Evolutionary conservation across 53 echinoderm and acorn worm genomes (phyloP), one percentile per base, ranked within the genome.

Genomic region (Stichopus horrens): DNA sequence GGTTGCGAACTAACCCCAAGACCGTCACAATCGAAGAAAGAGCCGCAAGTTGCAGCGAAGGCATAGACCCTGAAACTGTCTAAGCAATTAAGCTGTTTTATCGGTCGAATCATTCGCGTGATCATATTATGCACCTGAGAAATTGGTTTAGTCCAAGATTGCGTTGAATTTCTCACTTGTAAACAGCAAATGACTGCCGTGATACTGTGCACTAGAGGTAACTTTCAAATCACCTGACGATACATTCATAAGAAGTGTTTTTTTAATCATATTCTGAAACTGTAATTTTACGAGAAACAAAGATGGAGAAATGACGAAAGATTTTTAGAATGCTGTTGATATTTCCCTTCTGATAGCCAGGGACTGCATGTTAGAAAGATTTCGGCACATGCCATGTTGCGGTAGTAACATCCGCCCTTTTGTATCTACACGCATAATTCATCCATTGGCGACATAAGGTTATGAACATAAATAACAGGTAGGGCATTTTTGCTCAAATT

Each of bases 1-100:
- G 85, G 85, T 85, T 85, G 85, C 66, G 67, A 63, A 85, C 85
- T 85, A 51, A 67, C 85, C 67, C 23, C 67, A 52, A 67, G 85
- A 85, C 67, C 67, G 21, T 23, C 53, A 53, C 85, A 85, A 85
- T 85, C 66, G 66, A 85, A 85, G 58, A 52, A 37, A 37, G 37
- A 37, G 37, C 67, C 53, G 63, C 23, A 65, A 51, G 85, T 85
- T 85, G 55, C 65, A 59, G 10, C 85, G 19, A 37, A 63, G 67
- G 23, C 85, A 67, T 66, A 67, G 5, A 85, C 77, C 52, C 14
- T 71, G 71, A 21, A 52, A 85, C 85, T 85, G 14, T 51, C 52
- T 11, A 22, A 59, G 85, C 37, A 85, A 85, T 85, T 85, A 85
- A 85, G 65, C 23, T 37, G 85, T 52, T 85, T 65, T 71, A 71